Percentiles rank a stretch among this genome's conserved stretches.
Evolutionary conservation across 2,797 vertebrate species (phyloP).

Genomic region (Chelonia mydas): DNA sequence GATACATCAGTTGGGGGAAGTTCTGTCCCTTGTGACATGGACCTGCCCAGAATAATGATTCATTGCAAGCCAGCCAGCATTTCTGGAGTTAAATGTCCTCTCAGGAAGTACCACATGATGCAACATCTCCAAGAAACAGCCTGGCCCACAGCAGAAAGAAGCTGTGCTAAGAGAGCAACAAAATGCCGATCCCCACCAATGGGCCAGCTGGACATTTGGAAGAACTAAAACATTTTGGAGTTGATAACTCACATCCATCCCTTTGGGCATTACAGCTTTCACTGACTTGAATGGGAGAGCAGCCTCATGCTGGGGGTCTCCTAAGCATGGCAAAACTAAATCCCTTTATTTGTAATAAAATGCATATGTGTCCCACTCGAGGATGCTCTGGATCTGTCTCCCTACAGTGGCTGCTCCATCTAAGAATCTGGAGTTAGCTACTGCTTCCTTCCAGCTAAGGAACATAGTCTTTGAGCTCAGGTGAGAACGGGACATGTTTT

Average conservation of each 20-base stretch:
- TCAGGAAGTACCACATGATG: not conserved
- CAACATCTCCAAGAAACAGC: not conserved
- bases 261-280: too few species aligned
- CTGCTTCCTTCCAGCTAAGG: not conserved
- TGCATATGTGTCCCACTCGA: not conserved
- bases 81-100: not conserved
- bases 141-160: not conserved
- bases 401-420: not conserved
- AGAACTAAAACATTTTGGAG: not conserved
- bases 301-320: not conserved
- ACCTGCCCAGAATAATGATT: not conserved
- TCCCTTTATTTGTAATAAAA: not conserved
- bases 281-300: not conserved
- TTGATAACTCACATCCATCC: not conserved
- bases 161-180: not conserved
- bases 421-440: not conserved
- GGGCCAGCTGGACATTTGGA: not conserved
- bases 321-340: too few species aligned
- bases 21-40: not conserved
- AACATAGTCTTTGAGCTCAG: not conserved
- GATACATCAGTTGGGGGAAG: not conserved
- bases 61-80: not conserved
- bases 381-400: not conserved
- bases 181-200: not conserved
- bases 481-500: not conserved